phyloP scores from a whole-genome alignment of 2,888 invertebrate species.

The Dilophus febrilis region DNA sequence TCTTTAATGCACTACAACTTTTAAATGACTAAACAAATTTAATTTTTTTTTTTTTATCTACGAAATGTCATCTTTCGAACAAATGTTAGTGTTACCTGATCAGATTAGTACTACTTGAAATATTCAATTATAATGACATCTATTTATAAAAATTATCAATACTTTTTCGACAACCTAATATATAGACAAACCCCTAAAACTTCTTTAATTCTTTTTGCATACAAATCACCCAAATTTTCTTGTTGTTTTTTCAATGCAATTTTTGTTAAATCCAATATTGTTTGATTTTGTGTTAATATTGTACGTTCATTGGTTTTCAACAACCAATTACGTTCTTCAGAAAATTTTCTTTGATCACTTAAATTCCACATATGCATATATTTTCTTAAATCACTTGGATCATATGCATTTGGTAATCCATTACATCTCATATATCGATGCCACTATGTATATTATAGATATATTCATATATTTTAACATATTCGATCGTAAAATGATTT shows the following conservation, averaged over 20 bases:
- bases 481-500: neutral
- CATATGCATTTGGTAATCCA: constrained; percentile 25
- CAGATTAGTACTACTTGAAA: too few relatives aligned
- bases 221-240: constrained; percentile 25
- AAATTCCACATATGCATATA: constrained; percentile 28
- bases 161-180: too few relatives aligned
- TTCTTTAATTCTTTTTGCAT: constrained; percentile 23
- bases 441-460: constrained; percentile 22
- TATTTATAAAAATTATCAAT: too few relatives aligned
- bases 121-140: neutral
- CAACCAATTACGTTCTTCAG: constrained; percentile 26
- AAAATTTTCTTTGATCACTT: constrained; percentile 18
- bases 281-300: constrained; percentile 25
- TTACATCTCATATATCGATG: constrained; percentile 30
- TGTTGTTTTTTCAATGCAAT: constrained; percentile 22
- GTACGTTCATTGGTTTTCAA: constrained; percentile 26
- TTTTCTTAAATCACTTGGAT: constrained; percentile 28
- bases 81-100: too few relatives aligned
- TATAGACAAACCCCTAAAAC: constrained; percentile 26
- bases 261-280: constrained; percentile 21
- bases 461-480: neutral
- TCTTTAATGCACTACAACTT: too few relatives aligned
- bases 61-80: too few relatives aligned
- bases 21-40: too few relatives aligned
- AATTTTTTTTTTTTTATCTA: too few relatives aligned